Percentiles rank a stretch among this genome's conserved stretches.
phyloP scores from a whole-genome alignment of 2,888 invertebrate species.

The Drosophila demipolita region DNA sequence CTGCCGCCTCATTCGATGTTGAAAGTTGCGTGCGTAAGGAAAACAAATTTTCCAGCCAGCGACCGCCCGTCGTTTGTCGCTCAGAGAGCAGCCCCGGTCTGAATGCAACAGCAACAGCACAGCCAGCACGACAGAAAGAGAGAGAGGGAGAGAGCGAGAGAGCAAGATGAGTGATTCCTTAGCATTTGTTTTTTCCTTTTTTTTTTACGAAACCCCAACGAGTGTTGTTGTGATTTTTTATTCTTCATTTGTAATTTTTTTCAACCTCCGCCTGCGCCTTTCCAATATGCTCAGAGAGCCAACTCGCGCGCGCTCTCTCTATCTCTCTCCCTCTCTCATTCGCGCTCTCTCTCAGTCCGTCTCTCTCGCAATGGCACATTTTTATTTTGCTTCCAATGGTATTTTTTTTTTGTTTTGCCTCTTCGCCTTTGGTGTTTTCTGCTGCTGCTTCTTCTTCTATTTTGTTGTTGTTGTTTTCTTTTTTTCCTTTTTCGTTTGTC shows the following conservation, averaged over 20 bases:
- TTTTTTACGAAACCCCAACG: slow-evolving; percentile 41
- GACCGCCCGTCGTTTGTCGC: slow-evolving; percentile 55
- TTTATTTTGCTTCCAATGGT: slow-evolving; percentile 63
- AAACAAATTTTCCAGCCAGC: slow-evolving; percentile 57
- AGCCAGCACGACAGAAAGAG: not conserved
- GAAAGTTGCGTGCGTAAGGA: slow-evolving; percentile 43
- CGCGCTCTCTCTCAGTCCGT: not conserved
- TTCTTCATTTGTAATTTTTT: slow-evolving; percentile 41
- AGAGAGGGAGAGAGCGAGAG: slow-evolving; percentile 1
- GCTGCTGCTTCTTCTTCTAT: slow-evolving; percentile 16
- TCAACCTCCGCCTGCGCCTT: slow-evolving; percentile 58
- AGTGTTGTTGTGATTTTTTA: slow-evolving; percentile 15
- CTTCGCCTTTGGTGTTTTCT: slow-evolving; percentile 39
- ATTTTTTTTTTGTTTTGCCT: slow-evolving; percentile 41
- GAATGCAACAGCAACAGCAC: slow-evolving; percentile 18
- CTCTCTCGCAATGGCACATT: slow-evolving; percentile 51
- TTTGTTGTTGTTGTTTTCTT: slow-evolving; percentile 33
- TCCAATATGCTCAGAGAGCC: slow-evolving; percentile 58
- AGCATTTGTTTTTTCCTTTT: slow-evolving; percentile 28
- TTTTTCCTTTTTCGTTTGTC: slow-evolving; percentile 48
- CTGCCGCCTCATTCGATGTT: slow-evolving; percentile 8
- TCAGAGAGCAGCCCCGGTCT: slow-evolving; percentile 5
- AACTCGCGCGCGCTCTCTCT: slow-evolving; percentile 31
- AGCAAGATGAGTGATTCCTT: slow-evolving; percentile 50
- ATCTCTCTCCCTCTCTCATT: not conserved